A percentile compares a stretch with the other conserved stretches of the same genome.
Conservation (phyloP, 2,113 vertebrate genomes). For the Neotragus pygmaeus region DNA sequence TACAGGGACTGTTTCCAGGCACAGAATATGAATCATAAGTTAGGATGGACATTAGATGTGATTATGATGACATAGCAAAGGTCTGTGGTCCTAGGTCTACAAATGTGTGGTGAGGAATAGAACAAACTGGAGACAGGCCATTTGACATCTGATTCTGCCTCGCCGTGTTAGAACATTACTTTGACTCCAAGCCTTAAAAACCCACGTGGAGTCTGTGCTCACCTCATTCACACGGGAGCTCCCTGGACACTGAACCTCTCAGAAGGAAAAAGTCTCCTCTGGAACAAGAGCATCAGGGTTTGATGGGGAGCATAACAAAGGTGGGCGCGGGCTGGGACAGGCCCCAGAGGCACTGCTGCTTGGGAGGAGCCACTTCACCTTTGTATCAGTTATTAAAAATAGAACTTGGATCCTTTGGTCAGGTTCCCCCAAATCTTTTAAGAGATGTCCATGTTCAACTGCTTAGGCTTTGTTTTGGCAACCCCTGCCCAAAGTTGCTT, state of each 20-base stretch:
- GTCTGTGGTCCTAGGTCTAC: conserved; percentile 59
- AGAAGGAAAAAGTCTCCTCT: conserved; percentile 29
- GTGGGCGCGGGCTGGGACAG: conserved; percentile 18
- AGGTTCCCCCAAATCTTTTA: conserved; percentile 40
- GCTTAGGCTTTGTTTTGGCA: conserved; percentile 67
- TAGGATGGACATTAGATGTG: conserved; percentile 65
- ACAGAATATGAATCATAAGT: conserved; percentile 69
- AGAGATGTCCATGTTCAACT: conserved; percentile 55
- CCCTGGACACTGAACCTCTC: conserved; percentile 53
- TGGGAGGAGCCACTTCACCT: conserved; percentile 49
- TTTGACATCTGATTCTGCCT: conserved; percentile 54
- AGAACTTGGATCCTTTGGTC: conserved; percentile 53
- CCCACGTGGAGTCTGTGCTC: conserved; percentile 67
- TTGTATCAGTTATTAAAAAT: conserved; percentile 1
- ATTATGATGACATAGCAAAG: conserved; percentile 57
- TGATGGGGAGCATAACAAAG: background rate
- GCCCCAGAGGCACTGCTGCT: conserved; percentile 41
- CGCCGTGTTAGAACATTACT: conserved; percentile 47
- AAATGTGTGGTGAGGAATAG: conserved; percentile 44
- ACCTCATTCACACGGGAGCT: conserved; percentile 60
- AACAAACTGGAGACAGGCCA: conserved; percentile 50
- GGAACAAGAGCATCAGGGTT: conserved; percentile 38
- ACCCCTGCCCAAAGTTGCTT: conserved; percentile 49
- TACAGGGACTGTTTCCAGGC: conserved; percentile 75
- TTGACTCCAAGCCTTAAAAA: conserved; percentile 78